Base-by-base conservation (phyloP, 2,888 invertebrate species). In the Cephalotes varians region DNA sequence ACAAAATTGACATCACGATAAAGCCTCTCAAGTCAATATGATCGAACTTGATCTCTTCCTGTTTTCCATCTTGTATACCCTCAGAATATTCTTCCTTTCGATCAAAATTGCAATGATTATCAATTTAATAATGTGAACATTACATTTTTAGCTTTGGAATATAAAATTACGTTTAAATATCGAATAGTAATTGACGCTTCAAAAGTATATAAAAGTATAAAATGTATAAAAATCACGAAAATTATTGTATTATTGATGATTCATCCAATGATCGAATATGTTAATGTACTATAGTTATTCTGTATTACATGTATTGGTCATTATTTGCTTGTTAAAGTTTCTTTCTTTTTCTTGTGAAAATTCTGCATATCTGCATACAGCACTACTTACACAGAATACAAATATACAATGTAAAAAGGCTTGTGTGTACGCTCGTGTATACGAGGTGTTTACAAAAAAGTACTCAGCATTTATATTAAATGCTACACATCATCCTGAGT, bases 381-480 rank as follows among this genome's bases (percentile, higher is more conserved):
- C 71, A 83, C 86, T 85, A 86, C 85, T 86, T 83, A 88, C 79
- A 86, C 72, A 84, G 82, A 73, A 85, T 88, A 87, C 82, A 84
- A 83, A 81, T 88, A 85, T 84, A 86, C 82, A 87, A 86, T 51
- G 37, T 71, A 71, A 71, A 69, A 34, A 71, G 21, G 25, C 28
- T 25, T 44, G 56, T 40, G 9, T 40, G 15, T 40, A 25, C 6
- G n/a, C 34, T 3, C 9, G 10, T 40, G 10, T 60, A 31, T n/a
- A 40, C n/a, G n/a, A n/a, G n/a, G n/a, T n/a, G n/a, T n/a, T n/a
- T n/a, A n/a, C n/a, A n/a, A n/a, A n/a, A n/a, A n/a, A n/a, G n/a
- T n/a, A n/a, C n/a, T n/a, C n/a, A n/a, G n/a, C n/a, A n/a, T n/a
- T n/a, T n/a, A n/a, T n/a, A n/a, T n/a, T n/a, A n/a, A n/a, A n/a